Conservation (phyloP, 2,797 vertebrate genomes). For the Pseudochirops corinnae region DNA sequence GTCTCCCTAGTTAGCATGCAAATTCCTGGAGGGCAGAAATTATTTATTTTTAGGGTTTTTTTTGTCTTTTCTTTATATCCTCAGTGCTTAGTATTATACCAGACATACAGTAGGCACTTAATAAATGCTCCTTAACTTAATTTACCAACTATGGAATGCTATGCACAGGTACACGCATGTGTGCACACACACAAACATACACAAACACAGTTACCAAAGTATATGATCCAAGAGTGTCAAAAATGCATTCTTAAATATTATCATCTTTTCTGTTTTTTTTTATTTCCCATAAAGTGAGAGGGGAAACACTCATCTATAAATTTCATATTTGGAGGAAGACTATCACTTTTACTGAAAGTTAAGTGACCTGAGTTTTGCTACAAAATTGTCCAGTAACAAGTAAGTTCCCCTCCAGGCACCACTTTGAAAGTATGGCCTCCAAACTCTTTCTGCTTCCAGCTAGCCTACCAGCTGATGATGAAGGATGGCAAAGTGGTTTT, state of each 20-base stretch:
- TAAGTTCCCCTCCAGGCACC: background rate
- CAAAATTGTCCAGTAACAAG: background rate
- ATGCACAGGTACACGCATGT: background rate
- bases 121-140: background rate
- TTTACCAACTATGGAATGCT: background rate
- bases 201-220: conserved; percentile 22
- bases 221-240: conserved; percentile 23
- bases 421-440: background rate
- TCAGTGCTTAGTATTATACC: background rate
- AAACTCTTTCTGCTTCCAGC: background rate
- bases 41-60: background rate
- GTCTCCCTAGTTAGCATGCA: background rate
- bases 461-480: background rate
- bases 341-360: conserved; percentile 32
- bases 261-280: conserved; percentile 52
- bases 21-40: background rate
- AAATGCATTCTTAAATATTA: conserved; percentile 33
- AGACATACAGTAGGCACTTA: background rate
- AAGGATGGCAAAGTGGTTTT: conserved; percentile 12
- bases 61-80: background rate
- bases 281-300: conserved; percentile 16
- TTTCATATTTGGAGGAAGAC: conserved; percentile 48
- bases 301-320: conserved; percentile 8
- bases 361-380: background rate
- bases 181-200: too few species aligned